Percentiles rank a stretch among this genome's conserved stretches.
phyloP scores from a whole-genome alignment of 1,140 invertebrate species.

The Cotesia vestalis region DNA sequence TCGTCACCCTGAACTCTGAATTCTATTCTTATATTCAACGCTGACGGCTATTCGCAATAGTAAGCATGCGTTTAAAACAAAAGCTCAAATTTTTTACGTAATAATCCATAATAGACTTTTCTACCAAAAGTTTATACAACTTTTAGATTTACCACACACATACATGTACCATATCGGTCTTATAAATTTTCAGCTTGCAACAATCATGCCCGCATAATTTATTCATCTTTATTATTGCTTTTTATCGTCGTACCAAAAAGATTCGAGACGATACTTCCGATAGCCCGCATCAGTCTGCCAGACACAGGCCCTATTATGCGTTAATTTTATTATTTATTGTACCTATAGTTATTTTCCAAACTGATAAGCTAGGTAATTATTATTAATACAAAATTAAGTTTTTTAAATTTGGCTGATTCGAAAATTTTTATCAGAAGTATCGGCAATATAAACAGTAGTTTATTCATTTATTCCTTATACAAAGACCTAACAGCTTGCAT shows the following conservation, averaged over 20 bases:
- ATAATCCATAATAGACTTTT: background rate
- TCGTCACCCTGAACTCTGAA: constrained; percentile 60
- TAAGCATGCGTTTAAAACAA: background rate
- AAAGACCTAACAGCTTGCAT: too few species aligned
- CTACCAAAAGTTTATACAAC: background rate
- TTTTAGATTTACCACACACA: background rate
- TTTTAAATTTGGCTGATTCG: too few species aligned
- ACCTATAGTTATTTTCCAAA: too few species aligned
- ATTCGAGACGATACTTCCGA: constrained; percentile 58
- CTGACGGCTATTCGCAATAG: background rate
- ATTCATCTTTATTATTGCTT: background rate
- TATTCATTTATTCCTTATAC: too few species aligned
- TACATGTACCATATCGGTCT: background rate
- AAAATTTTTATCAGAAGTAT: too few species aligned
- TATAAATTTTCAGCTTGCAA: background rate
- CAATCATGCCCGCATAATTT: constrained; percentile 43
- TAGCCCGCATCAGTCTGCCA: constrained; percentile 52
- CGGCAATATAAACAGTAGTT: too few species aligned
- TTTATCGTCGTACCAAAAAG: constrained; percentile 22
- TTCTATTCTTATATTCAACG: constrained; percentile 43
- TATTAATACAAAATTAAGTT: too few species aligned
- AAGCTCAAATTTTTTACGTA: background rate
- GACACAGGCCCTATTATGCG: background rate
- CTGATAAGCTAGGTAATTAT: too few species aligned
- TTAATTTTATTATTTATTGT: constrained; percentile 10